These are phyloP conservation scores for Passer montanus DNA, from an alignment of 2,113 vertebrate genomes.

Conservation along the genomic window DNA sequence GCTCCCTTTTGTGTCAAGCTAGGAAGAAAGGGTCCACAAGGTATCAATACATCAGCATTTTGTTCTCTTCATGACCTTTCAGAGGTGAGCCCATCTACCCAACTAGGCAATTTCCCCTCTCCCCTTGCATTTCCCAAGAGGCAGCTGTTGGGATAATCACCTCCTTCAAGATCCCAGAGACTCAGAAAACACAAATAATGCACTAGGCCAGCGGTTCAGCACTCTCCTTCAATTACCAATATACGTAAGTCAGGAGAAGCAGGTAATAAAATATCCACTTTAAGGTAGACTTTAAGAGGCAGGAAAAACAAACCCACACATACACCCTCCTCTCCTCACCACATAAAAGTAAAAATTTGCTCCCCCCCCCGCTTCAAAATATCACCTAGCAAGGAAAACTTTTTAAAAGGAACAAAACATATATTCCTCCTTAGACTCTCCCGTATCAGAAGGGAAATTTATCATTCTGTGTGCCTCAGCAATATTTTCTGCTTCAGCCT, in stretches of 20 bases:
- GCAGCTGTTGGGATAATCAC: constrained; percentile 48
- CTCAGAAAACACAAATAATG: constrained; percentile 55
- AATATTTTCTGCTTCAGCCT: constrained; percentile 61
- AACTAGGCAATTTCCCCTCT: constrained; percentile 50
- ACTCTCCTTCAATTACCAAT: constrained; percentile 64
- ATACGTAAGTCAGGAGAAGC: constrained; percentile 45
- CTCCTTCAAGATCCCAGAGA: constrained; percentile 36
- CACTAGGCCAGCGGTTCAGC: constrained; percentile 55
- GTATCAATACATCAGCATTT: constrained; percentile 50
- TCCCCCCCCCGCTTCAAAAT: background rate
- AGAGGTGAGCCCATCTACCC: constrained; percentile 41
- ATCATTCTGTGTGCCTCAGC: constrained; percentile 39
- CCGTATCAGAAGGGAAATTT: constrained; percentile 51
- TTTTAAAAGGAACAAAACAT: constrained; percentile 42
- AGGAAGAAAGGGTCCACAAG: constrained; percentile 25
- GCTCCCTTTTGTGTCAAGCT: constrained; percentile 19
- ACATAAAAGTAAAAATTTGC: constrained; percentile 34
- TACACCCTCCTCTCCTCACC: background rate
- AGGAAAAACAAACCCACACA: constrained; percentile 19
- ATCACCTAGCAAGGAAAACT: constrained; percentile 41
- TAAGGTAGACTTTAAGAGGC: constrained; percentile 42
- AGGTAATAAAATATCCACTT: constrained; percentile 61
- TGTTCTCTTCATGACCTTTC: constrained; percentile 15
- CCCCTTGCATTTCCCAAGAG: constrained; percentile 20
- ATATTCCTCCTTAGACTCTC: constrained; percentile 32